phyloP scores from a whole-genome alignment of 2,888 invertebrate genomes.

The Nomada goodeniana region DNA sequence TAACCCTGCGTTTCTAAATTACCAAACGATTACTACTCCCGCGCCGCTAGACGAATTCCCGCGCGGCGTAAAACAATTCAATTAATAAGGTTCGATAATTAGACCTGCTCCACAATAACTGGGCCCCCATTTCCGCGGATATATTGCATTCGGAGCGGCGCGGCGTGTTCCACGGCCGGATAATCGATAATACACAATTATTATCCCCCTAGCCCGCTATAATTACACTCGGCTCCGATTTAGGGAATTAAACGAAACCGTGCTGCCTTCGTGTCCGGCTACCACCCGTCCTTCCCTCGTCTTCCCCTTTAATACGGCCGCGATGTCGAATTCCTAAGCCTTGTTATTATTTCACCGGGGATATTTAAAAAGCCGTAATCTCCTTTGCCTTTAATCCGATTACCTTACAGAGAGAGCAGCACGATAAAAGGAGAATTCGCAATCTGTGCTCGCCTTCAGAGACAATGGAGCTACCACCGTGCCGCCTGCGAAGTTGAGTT shows the following conservation, averaged over 20 bases:
- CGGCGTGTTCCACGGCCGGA: slow-evolving; percentile 1
- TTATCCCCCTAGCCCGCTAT: slow-evolving; percentile 35
- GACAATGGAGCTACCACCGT: slow-evolving; percentile 50
- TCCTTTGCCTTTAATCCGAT: slow-evolving; percentile 61
- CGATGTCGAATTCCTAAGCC: neutral
- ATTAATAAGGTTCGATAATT: slow-evolving; percentile 60
- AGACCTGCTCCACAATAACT: slow-evolving; percentile 51
- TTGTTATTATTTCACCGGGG: slow-evolving; percentile 47
- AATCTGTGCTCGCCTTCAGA: slow-evolving; percentile 56
- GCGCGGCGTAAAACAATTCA: slow-evolving; percentile 35
- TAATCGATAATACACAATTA: slow-evolving; percentile 61
- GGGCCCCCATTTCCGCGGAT: slow-evolving; percentile 40
- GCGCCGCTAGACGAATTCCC: slow-evolving; percentile 5
- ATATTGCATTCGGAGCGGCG: slow-evolving; percentile 43
- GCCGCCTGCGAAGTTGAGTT: slow-evolving; percentile 43
- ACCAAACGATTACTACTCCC: slow-evolving; percentile 18
- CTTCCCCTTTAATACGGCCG: slow-evolving; percentile 17
- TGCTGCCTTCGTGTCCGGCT: slow-evolving; percentile 1
- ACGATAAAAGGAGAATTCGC: slow-evolving; percentile 62
- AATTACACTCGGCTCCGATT: slow-evolving; percentile 50
- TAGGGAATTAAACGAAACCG: slow-evolving; percentile 41
- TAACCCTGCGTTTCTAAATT: slow-evolving; percentile 8
- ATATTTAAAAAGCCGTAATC: slow-evolving; percentile 63
- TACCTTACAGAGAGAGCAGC: slow-evolving; percentile 41
- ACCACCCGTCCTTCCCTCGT: neutral